phyloP scores from a whole-genome alignment of 37 sponge, comb jelly and placozoan species.

The Beroe ovata region DNA sequence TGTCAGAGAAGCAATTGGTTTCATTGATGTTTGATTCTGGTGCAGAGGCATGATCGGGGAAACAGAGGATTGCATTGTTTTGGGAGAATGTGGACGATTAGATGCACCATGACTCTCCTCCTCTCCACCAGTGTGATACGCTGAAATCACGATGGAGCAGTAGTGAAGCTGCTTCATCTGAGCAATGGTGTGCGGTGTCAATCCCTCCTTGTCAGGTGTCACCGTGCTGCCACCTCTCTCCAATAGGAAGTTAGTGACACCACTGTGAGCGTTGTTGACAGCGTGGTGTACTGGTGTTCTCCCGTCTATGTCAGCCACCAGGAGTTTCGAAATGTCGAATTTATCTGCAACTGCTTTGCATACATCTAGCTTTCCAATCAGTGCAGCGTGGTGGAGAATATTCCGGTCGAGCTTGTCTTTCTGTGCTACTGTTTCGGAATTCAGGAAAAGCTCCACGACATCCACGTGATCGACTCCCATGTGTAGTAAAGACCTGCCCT shows the following conservation, averaged over 20 bases:
- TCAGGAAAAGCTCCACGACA: constrained; percentile 26
- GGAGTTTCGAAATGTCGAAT: not conserved
- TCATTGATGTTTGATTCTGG: not conserved
- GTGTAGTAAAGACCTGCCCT: not conserved
- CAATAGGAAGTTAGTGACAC: constrained; percentile 47
- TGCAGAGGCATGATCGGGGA: not conserved
- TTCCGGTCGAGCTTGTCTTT: constrained; percentile 49
- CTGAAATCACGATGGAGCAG: constrained; percentile 53
- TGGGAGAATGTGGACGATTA: not conserved
- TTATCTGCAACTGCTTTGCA: not conserved
- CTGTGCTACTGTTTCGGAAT: constrained; percentile 13
- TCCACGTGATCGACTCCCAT: constrained; percentile 47
- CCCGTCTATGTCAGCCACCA: constrained; percentile 12
- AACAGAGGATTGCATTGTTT: constrained; percentile 12
- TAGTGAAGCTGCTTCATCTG: constrained; percentile 62
- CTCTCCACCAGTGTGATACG: constrained; percentile 8
- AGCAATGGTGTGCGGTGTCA: constrained; percentile 55
- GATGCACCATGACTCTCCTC: not conserved
- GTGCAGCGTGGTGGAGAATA: constrained; percentile 46
- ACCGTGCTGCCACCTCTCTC: constrained; percentile 34
- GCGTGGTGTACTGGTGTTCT: constrained; percentile 62
- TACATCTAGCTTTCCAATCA: constrained; percentile 23
- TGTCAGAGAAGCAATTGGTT: constrained; percentile 18
- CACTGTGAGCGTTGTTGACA: constrained; percentile 64
- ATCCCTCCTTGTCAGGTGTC: constrained; percentile 1